Conservation (phyloP, 2,797 vertebrate genomes). For the Gephyroberyx darwinii region DNA sequence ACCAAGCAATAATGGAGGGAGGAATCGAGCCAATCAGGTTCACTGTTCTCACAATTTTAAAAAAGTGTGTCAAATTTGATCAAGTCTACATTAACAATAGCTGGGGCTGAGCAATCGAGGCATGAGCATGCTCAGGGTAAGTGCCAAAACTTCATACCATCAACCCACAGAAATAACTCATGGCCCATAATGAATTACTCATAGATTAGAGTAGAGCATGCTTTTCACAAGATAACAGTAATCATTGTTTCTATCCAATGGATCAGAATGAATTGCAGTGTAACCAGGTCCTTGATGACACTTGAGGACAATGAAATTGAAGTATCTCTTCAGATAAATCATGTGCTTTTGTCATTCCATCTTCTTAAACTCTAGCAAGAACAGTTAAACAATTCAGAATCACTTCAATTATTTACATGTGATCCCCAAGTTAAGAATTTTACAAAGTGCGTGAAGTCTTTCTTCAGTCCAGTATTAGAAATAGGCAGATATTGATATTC, state of each 20-base stretch:
- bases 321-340: not conserved
- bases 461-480: conserved; percentile 48
- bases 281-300: not conserved
- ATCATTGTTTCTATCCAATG: not conserved
- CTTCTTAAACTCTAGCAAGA: conserved; percentile 20
- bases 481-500: conserved; percentile 40
- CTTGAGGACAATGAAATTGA: not conserved
- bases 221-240: conserved; percentile 12
- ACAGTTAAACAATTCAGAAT: conserved; percentile 27
- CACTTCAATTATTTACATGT: conserved; percentile 54
- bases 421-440: conserved; percentile 32
- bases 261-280: not conserved
- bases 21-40: conserved; percentile 1
- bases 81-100: conserved; percentile 16
- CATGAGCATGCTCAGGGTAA: conserved; percentile 3
- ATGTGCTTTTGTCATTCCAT: not conserved
- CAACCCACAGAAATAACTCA: not conserved
- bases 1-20: conserved; percentile 17
- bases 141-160: conserved; percentile 24
- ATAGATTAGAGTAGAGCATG: conserved; percentile 23
- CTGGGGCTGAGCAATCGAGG: conserved; percentile 11
- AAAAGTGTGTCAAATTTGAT: conserved; percentile 25
- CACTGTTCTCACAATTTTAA: conserved; percentile 19
- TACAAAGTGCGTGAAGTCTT: conserved; percentile 56
- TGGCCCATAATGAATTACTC: conserved; percentile 19